Conservation (phyloP, 2,888 invertebrate genomes). For the Hydroisotoma schaefferi region DNA sequence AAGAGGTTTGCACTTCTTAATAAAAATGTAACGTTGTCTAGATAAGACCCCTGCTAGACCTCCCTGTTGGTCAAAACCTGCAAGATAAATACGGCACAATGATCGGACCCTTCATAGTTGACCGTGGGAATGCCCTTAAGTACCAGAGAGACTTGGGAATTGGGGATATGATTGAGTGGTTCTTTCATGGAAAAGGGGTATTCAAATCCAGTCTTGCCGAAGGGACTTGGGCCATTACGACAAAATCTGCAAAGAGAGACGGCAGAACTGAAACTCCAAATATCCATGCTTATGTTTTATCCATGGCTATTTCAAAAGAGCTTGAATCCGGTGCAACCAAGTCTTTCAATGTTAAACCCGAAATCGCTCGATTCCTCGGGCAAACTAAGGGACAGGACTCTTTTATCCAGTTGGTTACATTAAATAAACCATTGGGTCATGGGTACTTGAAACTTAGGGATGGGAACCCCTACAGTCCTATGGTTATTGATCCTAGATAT, state of each 20-base stretch:
- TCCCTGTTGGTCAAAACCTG: slow-evolving; percentile 40
- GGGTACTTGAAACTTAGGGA: slow-evolving; percentile 30
- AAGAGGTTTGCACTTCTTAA: too few relatives aligned
- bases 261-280: slow-evolving; percentile 28
- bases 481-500: slow-evolving; percentile 40
- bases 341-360: slow-evolving; percentile 32
- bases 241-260: slow-evolving; percentile 16
- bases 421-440: slow-evolving; percentile 29
- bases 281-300: slow-evolving; percentile 38
- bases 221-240: slow-evolving; percentile 31
- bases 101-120: slow-evolving; percentile 38
- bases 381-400: slow-evolving; percentile 27
- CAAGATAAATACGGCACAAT: slow-evolving; percentile 43
- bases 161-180: slow-evolving; percentile 19
- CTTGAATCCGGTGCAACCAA: slow-evolving; percentile 6
- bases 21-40: too few relatives aligned
- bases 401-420: slow-evolving; percentile 30
- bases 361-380: slow-evolving; percentile 16
- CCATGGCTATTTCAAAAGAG: slow-evolving; percentile 24
- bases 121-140: slow-evolving; percentile 23
- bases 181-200: slow-evolving; percentile 21
- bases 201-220: slow-evolving; percentile 29
- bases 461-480: slow-evolving; percentile 25
- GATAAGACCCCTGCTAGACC: slow-evolving; percentile 29
- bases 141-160: slow-evolving; percentile 24